A percentile compares a stretch with the other conserved stretches of the same genome.
Evolutionary conservation across 2,797 vertebrate genomes (phyloP).

Genomic region (Cuculus canorus): DNA sequence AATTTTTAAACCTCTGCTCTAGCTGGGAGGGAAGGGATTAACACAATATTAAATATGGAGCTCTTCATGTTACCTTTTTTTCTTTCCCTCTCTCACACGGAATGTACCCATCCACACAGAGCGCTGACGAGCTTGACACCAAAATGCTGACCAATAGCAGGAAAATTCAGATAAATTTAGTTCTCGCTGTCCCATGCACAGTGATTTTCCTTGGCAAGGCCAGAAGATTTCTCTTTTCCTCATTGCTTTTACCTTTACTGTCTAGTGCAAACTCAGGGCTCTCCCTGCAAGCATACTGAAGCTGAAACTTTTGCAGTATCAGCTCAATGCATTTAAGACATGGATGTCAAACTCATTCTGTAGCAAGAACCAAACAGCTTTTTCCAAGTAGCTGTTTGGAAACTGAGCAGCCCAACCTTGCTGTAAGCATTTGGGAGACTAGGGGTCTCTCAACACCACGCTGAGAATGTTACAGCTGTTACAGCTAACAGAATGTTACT

Average conservation of each 20-base stretch:
- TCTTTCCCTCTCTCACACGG: background rate
- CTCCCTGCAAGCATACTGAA: background rate
- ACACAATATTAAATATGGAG: background rate
- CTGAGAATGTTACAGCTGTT: background rate
- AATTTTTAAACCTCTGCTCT: background rate
- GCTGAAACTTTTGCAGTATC: background rate
- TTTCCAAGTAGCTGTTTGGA: background rate
- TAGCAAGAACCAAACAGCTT: background rate
- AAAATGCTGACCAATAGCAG: constrained; percentile 3
- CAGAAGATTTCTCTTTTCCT: background rate
- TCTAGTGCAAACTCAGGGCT: background rate
- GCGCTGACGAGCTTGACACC: background rate
- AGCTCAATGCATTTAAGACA: background rate
- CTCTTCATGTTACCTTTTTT: background rate
- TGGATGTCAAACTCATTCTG: background rate
- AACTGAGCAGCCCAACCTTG: background rate
- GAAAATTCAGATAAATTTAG: constrained; percentile 20
- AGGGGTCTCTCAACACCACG: background rate
- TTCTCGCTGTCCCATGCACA: constrained; percentile 5
- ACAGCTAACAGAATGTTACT: too few relatives aligned
- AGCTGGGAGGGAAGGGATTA: background rate
- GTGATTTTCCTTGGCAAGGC: background rate
- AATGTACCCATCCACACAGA: background rate
- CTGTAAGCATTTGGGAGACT: background rate
- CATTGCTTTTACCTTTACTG: background rate